phyloP scores from a whole-genome alignment of 2,113 vertebrate genomes.

The Eptesicus fuscus region DNA sequence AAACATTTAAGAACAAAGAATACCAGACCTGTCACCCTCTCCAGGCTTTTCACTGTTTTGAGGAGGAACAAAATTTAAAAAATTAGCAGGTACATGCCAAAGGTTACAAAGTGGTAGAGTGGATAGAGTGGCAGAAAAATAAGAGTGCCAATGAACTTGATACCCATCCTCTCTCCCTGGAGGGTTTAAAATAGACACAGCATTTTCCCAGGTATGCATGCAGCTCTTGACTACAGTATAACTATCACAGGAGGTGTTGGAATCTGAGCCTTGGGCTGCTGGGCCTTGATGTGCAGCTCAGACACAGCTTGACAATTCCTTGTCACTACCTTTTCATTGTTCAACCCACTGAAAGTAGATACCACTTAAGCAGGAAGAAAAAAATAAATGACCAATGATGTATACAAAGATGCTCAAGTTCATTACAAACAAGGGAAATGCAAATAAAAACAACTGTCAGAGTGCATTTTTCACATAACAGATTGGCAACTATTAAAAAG shows the following conservation, averaged over 20 bases:
- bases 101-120: background rate
- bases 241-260: background rate
- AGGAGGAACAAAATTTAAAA: background rate
- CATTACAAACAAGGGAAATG: background rate
- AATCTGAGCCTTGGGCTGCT: background rate
- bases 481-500: constrained; percentile 10
- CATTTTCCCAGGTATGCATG: background rate
- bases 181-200: background rate
- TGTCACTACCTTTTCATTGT: background rate
- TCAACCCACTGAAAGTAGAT: background rate
- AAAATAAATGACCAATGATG: background rate
- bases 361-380: background rate
- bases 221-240: background rate
- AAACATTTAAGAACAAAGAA: background rate
- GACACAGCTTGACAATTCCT: background rate
- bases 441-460: background rate
- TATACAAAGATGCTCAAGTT: background rate
- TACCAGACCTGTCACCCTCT: background rate
- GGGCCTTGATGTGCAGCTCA: background rate
- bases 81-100: background rate
- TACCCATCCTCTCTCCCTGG: background rate
- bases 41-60: background rate
- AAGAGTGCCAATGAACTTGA: background rate
- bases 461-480: background rate
- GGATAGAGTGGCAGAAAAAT: background rate